These are phyloP conservation scores for Aphrophora alni DNA, from an alignment of 2,888 invertebrate species.

Conservation along the genomic window DNA sequence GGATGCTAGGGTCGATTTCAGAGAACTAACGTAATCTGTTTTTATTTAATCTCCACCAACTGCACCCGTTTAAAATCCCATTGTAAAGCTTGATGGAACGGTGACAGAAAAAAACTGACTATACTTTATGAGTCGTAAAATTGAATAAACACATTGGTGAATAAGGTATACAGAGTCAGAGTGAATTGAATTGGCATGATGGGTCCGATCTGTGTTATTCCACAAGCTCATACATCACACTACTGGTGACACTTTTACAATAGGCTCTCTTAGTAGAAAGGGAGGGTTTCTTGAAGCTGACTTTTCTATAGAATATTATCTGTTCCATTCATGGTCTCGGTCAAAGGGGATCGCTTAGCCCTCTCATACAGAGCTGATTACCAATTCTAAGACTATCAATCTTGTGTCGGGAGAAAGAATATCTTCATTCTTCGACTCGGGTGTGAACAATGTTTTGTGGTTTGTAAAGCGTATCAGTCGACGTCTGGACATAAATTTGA, in stretches of 20 bases:
- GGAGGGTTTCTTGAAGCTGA: neutral
- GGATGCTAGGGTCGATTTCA: neutral
- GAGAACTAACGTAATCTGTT: neutral
- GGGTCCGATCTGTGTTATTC: neutral
- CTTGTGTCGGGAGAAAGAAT: neutral
- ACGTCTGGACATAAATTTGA: neutral
- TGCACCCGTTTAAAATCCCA: neutral
- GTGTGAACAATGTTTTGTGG: constrained; percentile 9
- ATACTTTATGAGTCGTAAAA: neutral
- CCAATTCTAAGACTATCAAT: constrained; percentile 2
- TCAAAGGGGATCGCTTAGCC: neutral
- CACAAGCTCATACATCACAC: neutral
- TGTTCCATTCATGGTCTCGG: neutral
- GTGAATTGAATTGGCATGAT: neutral
- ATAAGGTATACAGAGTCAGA: neutral
- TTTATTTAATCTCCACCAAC: neutral
- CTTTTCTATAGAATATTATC: constrained; percentile 7
- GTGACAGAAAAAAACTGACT: neutral
- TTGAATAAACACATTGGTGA: neutral
- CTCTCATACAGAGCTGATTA: neutral
- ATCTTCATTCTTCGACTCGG: neutral
- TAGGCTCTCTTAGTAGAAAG: neutral
- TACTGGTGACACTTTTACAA: neutral
- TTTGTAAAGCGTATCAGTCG: neutral
- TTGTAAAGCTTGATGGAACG: neutral